Evolutionary conservation across 2,113 vertebrate genomes (phyloP).

Genomic region (Egretta garzetta): DNA sequence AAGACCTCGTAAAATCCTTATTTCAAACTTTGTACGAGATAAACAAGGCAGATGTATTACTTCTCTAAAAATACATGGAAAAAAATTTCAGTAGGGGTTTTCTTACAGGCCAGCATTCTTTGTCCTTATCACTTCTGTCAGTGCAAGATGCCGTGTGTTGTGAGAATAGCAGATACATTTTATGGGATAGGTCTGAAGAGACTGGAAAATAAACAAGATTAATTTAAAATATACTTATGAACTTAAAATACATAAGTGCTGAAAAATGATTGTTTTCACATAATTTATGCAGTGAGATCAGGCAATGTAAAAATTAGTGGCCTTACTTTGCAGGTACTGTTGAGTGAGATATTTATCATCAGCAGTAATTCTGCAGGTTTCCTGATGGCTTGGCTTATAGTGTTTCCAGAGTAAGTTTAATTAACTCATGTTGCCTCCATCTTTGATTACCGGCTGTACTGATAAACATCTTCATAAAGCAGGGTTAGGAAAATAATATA

Average conservation of each 20-base stretch:
- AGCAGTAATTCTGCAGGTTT: background rate
- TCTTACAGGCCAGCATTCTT: background rate
- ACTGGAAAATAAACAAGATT: background rate
- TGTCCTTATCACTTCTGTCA: background rate
- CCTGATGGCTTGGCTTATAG: background rate
- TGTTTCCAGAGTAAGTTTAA: constrained; percentile 1
- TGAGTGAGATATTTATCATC: background rate
- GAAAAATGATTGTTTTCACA: background rate
- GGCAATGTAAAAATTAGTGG: background rate
- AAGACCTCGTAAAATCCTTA: background rate
- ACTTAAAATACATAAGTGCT: background rate
- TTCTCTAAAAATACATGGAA: background rate
- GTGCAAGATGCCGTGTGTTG: background rate
- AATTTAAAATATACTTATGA: background rate
- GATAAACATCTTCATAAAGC: background rate
- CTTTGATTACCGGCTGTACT: background rate
- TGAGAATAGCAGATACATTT: background rate
- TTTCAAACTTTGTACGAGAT: background rate
- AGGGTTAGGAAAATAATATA: background rate
- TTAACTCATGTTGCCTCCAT: background rate
- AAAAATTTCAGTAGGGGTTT: background rate
- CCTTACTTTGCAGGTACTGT: background rate
- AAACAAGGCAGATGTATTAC: background rate
- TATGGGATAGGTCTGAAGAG: background rate
- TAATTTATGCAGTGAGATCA: background rate